Evolutionary conservation across 2,113 vertebrate genomes (phyloP), one percentile per base, ranked within the genome.

Genomic region (Paraplagusia blochii): DNA sequence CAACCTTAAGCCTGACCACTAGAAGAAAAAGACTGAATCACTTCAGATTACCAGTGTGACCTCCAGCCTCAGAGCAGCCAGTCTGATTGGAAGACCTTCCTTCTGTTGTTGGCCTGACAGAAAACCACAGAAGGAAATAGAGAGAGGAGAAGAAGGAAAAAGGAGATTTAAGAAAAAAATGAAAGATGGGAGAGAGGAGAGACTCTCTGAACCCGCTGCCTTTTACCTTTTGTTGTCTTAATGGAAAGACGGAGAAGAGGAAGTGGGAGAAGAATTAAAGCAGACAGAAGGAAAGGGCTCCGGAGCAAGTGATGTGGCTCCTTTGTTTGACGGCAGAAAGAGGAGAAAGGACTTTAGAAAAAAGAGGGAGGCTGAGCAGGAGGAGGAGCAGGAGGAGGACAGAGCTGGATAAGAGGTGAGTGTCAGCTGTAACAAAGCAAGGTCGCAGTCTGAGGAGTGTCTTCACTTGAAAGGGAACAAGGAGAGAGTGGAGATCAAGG

Each of bases 391-490:
- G 76, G 73, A 80, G 74, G 76, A 76, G 74, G 84, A 80, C 65
- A 44, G 74, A 69, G 59, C 11, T 15, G 11, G 79, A 88, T 79
- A 87, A 88, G 78, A 87, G 85, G 81, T 81, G 82, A 79, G 86
- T 80, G 82, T 84, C 82, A 66, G 65, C 65, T 38, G 72, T 69
- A 75, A 86, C 86, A 88, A 88, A 84, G 86, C 83, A 88, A 88
- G 86, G 86, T 88, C 86, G 82, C 63, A 29, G 69, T 58, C 69
- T 22, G 66, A 67, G 53, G 73, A 84, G 78, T 81, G 81, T 88
- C 84, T 84, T 84, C 76, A 80, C 77, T 81, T 76, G 79, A 73
- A 78, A 81, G 69, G 47, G 75, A 85, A 84, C 80, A 79, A 78
- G 80, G 77, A 73, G 53, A 55, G 49, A 74, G 53, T 70, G 53